A percentile compares a stretch with the other conserved stretches of the same genome.
Evolutionary conservation across 2,113 vertebrate species (phyloP).

Genomic region (Peucedramus taeniatus): DNA sequence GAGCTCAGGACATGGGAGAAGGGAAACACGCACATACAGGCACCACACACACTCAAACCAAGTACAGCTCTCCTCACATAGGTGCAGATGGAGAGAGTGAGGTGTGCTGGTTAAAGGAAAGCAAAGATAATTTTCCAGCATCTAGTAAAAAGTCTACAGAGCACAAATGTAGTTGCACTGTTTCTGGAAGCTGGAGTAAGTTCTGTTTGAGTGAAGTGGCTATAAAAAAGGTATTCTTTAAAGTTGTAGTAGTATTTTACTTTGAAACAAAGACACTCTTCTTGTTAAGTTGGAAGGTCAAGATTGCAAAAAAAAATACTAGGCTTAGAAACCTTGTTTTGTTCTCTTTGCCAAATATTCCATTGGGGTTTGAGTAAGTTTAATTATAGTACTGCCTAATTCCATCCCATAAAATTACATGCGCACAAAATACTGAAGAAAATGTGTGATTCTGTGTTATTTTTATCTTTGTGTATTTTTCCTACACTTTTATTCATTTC

Average conservation of each 20-base stretch:
- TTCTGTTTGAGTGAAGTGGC: not conserved
- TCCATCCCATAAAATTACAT: conserved; percentile 40
- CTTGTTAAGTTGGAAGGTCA: not conserved
- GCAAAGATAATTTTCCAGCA: not conserved
- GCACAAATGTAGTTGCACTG: not conserved
- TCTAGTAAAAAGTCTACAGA: not conserved
- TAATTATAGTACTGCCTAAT: conserved; percentile 6
- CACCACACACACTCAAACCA: not conserved
- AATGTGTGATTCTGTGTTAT: conserved; percentile 40
- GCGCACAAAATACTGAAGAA: not conserved
- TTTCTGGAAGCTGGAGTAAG: not conserved
- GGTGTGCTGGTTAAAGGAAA: not conserved
- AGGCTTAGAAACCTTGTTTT: not conserved
- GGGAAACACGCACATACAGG: not conserved
- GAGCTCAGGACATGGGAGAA: conserved; percentile 14
- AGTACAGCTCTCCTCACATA: not conserved
- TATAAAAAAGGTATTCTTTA: not conserved
- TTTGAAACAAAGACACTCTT: not conserved
- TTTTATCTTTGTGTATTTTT: conserved; percentile 38
- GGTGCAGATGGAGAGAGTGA: not conserved
- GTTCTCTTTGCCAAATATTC: not conserved
- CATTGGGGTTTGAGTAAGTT: not conserved
- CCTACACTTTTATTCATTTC: conserved; percentile 56
- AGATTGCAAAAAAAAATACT: not conserved
- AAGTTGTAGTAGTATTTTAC: not conserved